These are phyloP conservation scores for Himalopsyche phryganea DNA, from an alignment of 1,140 invertebrate species.

Conservation along the genomic window DNA sequence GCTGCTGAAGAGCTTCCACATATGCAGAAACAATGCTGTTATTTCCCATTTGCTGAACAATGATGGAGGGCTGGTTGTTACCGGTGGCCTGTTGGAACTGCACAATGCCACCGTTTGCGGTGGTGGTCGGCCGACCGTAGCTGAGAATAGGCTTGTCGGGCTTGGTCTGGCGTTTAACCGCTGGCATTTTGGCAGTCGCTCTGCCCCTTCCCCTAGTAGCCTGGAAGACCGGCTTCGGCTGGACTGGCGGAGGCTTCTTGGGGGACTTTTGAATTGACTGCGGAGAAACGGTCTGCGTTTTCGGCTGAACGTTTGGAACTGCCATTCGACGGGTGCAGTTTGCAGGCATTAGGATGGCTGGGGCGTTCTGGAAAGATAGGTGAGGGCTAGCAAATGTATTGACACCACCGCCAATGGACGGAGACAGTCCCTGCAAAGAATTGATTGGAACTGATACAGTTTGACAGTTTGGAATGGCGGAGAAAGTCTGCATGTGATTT, in stretches of 20 bases:
- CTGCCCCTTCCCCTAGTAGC: constrained; percentile 44
- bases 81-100: constrained; percentile 51
- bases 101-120: constrained; percentile 47
- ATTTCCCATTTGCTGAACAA: constrained; percentile 64
- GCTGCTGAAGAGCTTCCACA: constrained; percentile 64
- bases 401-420: constrained; percentile 38
- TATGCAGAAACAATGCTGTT: constrained; percentile 67
- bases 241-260: constrained; percentile 48
- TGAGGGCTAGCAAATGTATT: constrained; percentile 25
- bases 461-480: constrained; percentile 49
- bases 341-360: constrained; percentile 49
- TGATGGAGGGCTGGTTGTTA: constrained; percentile 57
- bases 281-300: constrained; percentile 49
- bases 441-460: constrained; percentile 49
- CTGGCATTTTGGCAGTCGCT: constrained; percentile 47
- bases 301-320: constrained; percentile 47
- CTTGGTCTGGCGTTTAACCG: constrained; percentile 50
- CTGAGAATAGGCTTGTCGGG: constrained; percentile 48
- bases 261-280: constrained; percentile 47
- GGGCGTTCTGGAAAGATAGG: constrained; percentile 29
- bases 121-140: constrained; percentile 44
- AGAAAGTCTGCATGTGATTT: constrained; percentile 47
- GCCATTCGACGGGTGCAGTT: constrained; percentile 47
- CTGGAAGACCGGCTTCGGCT: constrained; percentile 52
- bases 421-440: constrained; percentile 49